A percentile compares a stretch with the other conserved stretches of the same genome.
These are phyloP conservation scores for Parnassius glacialis DNA, from an alignment of 2,888 invertebrate genomes.

Conservation along the genomic window DNA sequence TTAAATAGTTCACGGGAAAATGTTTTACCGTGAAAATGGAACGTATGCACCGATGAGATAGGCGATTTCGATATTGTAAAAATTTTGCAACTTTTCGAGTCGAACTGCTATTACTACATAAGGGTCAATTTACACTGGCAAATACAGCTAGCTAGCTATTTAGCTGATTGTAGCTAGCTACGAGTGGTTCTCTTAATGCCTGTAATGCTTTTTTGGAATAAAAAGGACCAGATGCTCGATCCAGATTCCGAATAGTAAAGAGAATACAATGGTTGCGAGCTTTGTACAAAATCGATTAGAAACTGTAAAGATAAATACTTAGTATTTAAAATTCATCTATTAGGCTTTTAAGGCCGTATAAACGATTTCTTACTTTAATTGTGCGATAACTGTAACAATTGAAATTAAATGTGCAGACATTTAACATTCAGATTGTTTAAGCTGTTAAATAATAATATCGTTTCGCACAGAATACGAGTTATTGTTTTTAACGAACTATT, in stretches of 20 bases:
- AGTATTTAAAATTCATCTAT: conserved; percentile 25
- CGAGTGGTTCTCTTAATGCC: neutral
- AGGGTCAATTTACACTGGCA: neutral
- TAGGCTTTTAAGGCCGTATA: conserved; percentile 13
- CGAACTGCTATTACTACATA: neutral
- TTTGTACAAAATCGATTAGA: conserved; percentile 18
- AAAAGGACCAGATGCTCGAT: neutral
- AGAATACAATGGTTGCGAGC: conserved; percentile 1
- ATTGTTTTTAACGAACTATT: conserved; percentile 5
- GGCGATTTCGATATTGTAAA: conserved; percentile 10
- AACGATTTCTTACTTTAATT: conserved; percentile 22
- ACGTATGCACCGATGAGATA: conserved; percentile 24
- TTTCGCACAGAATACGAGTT: conserved; percentile 11
- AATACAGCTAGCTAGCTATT: neutral
- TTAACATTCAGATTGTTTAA: conserved; percentile 14
- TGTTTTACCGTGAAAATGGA: conserved; percentile 21
- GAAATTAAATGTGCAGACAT: conserved; percentile 13
- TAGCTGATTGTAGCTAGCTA: too few species aligned
- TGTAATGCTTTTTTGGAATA: neutral
- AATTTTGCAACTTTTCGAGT: conserved; percentile 12
- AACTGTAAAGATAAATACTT: conserved; percentile 26
- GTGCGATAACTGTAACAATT: conserved; percentile 20
- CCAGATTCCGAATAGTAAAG: neutral
- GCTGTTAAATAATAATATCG: conserved; percentile 16
- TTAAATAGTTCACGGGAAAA: conserved; percentile 22